These are phyloP conservation scores for Lamellibrachia satsuma DNA, from an alignment of 2,888 invertebrate species.

Conservation along the genomic window DNA sequence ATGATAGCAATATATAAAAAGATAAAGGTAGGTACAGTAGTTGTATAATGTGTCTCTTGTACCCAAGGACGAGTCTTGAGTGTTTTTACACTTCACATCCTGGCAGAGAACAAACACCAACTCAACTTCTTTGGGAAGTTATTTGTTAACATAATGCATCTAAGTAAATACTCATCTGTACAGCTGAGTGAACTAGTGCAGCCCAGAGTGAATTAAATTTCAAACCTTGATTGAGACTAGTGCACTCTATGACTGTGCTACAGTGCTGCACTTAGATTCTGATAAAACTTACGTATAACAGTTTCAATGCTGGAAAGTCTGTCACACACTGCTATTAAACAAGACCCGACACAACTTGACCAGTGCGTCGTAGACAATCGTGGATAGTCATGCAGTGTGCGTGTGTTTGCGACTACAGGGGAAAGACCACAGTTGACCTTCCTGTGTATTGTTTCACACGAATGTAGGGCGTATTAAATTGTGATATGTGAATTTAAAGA, in stretches of 20 bases:
- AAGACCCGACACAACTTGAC: no score
- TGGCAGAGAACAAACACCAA: not conserved
- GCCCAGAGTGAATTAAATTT: not conserved
- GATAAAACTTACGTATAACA: not conserved
- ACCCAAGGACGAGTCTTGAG: not conserved
- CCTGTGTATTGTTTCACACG: no score
- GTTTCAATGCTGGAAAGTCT: not conserved
- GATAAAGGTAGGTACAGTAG: not conserved
- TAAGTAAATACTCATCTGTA: not conserved
- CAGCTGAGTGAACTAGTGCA: not conserved
- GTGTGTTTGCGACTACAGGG: no score
- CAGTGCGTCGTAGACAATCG: no score
- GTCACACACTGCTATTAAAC: not conserved
- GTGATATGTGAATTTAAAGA: no score
- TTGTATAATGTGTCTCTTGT: not conserved
- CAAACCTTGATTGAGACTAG: not conserved
- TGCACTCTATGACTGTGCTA: not conserved
- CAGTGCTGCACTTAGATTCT: not conserved
- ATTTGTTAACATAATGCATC: not conserved
- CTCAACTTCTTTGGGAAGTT: not conserved
- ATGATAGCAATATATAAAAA: not conserved
- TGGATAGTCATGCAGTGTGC: no score
- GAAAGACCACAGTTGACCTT: no score
- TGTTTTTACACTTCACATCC: not conserved
- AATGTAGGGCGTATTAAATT: no score